Percentiles rank a stretch among this genome's conserved stretches.
These are phyloP conservation scores for Drosophila neotestacea DNA, from an alignment of 2,888 invertebrate species.

Conservation along the genomic window DNA sequence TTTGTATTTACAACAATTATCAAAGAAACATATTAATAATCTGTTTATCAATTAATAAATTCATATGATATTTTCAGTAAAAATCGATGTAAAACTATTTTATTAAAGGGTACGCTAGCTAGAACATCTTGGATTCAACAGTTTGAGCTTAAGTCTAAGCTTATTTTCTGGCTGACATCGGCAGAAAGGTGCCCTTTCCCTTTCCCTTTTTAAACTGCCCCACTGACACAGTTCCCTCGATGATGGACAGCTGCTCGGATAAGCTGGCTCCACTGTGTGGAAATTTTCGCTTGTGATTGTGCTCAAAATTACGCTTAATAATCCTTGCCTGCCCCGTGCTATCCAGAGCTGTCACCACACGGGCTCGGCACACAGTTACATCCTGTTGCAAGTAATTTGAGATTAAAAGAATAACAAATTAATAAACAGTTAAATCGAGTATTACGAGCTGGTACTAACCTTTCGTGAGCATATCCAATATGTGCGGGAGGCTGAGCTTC, in stretches of 20 bases:
- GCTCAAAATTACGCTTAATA: slow-evolving; percentile 80
- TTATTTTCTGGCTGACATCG: slow-evolving; percentile 28
- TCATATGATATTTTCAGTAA: slow-evolving; percentile 1
- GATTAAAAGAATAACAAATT: background rate
- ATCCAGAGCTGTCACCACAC: slow-evolving; percentile 83
- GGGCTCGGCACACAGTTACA: slow-evolving; percentile 82
- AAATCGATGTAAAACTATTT: slow-evolving; percentile 39
- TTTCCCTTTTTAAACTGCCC: slow-evolving; percentile 29
- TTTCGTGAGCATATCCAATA: slow-evolving; percentile 85
- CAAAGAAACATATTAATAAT: background rate
- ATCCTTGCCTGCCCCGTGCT: slow-evolving; percentile 75
- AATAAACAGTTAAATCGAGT: background rate
- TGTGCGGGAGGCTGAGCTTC: slow-evolving; percentile 82
- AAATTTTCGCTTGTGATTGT: slow-evolving; percentile 81
- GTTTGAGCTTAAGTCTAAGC: slow-evolving; percentile 43
- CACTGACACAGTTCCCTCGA: slow-evolving; percentile 20
- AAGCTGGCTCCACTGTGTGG: slow-evolving; percentile 43
- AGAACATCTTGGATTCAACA: slow-evolving; percentile 19
- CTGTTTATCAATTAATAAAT: background rate
- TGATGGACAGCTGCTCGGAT: slow-evolving; percentile 47
- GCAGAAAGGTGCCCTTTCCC: slow-evolving; percentile 13
- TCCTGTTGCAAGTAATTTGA: slow-evolving; percentile 65
- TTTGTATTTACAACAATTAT: slow-evolving; percentile 1
- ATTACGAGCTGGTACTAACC: slow-evolving; percentile 54
- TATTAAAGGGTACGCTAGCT: slow-evolving; percentile 45